Evolutionary conservation across 2,888 invertebrate genomes (phyloP).

Genomic region (Norana najaformis): DNA sequence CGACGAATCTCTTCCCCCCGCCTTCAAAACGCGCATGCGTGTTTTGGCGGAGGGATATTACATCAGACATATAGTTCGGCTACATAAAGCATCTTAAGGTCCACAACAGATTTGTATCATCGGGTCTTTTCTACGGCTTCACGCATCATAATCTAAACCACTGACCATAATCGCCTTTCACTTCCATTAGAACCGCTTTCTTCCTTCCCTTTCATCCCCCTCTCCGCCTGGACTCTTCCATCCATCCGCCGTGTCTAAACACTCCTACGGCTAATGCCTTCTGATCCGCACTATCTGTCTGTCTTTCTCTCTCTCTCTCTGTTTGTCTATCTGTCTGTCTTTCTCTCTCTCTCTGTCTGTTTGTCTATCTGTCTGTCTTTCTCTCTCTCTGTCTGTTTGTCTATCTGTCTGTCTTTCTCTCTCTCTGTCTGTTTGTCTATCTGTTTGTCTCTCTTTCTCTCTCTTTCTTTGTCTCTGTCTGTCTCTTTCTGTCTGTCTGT

Average conservation of each 20-base stretch:
- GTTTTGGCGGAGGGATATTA: background rate
- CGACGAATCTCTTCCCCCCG: background rate
- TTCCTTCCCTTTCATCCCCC: background rate
- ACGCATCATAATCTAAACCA: conserved; percentile 10
- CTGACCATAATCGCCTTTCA: conserved; percentile 20
- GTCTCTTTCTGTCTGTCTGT: background rate
- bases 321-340: no score
- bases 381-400: background rate
- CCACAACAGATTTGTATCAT: background rate
- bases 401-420: background rate
- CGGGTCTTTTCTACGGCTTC: background rate
- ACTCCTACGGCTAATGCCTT: conserved; percentile 20
- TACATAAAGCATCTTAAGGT: background rate
- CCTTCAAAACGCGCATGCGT: no score
- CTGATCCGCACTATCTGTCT: background rate
- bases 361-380: background rate
- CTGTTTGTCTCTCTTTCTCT: background rate
- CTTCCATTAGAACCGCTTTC: conserved; percentile 9
- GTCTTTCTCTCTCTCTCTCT: background rate
- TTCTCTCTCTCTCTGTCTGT: no score
- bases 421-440: background rate
- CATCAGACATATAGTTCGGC: background rate
- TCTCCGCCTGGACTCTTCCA: background rate
- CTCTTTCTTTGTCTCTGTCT: background rate
- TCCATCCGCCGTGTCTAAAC: background rate